phyloP scores from a whole-genome alignment of 2,888 invertebrate species.

The Sclerodermus sp. region DNA sequence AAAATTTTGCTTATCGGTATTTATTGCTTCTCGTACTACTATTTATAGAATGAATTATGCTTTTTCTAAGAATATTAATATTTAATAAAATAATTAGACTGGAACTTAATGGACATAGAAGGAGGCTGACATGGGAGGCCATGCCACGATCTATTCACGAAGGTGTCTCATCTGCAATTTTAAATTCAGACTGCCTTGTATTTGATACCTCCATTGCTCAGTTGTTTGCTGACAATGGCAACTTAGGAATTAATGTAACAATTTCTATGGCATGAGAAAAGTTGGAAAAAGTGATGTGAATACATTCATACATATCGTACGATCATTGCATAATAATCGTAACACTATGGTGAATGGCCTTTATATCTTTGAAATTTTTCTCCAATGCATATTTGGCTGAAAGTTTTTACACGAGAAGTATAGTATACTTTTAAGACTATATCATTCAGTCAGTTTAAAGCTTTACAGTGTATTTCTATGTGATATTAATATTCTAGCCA shows the following conservation, averaged over 20 bases:
- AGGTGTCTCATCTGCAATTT: conserved; percentile 95
- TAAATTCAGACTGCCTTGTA: conserved; percentile 97
- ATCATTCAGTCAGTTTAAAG: conserved; percentile 25
- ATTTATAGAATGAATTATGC: background rate
- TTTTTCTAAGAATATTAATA: conserved; percentile 6
- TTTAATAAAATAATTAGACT: conserved; percentile 63
- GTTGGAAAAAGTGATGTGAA: conserved; percentile 33
- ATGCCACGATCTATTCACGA: conserved; percentile 98
- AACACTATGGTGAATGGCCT: conserved; percentile 17
- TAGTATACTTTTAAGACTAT: conserved; percentile 4
- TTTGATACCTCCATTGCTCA: conserved; percentile 98
- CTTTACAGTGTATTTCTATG: conserved; percentile 33
- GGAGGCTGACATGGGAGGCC: conserved; percentile 98
- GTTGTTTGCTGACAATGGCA: conserved; percentile 98
- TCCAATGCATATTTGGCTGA: conserved; percentile 34
- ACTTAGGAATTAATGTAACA: conserved; percentile 98
- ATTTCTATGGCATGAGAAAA: conserved; percentile 82
- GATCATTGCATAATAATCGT: conserved; percentile 17
- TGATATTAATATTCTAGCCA: too few relatives aligned
- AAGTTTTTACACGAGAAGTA: conserved; percentile 17
- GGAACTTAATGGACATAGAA: conserved; percentile 92
- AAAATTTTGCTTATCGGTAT: conserved; percentile 94
- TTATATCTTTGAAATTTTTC: conserved; percentile 30
- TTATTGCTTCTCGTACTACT: background rate
- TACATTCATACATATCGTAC: conserved; percentile 23